Conservation (phyloP, 1,140 invertebrate species). For the Heliconius hermathena region DNA sequence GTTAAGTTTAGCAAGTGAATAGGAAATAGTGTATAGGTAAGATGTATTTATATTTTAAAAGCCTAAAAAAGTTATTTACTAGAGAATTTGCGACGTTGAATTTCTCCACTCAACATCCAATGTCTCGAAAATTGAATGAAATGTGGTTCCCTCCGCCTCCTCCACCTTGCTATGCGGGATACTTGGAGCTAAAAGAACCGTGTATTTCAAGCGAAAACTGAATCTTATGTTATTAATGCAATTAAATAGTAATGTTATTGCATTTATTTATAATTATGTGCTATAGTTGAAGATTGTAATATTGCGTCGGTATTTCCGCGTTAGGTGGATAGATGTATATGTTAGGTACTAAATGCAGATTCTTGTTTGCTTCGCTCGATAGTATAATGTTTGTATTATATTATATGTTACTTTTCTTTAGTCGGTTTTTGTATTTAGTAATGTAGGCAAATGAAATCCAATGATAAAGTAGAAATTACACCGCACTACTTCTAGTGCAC, state of each 20-base stretch:
- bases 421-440: background rate
- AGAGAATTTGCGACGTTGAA: too few relatives aligned
- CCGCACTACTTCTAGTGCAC: background rate
- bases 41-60: background rate
- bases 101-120: too few relatives aligned
- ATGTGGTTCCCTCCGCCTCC: too few relatives aligned
- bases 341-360: background rate
- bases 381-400: background rate
- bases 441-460: too few relatives aligned
- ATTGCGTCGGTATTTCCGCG: constrained; percentile 2
- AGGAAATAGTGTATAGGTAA: background rate
- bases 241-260: background rate
- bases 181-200: too few relatives aligned
- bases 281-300: background rate
- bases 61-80: too few relatives aligned
- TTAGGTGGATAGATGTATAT: background rate
- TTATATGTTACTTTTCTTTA: too few relatives aligned
- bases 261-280: background rate
- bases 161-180: too few relatives aligned
- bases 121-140: too few relatives aligned
- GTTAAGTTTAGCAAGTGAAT: background rate
- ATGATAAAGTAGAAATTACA: too few relatives aligned
- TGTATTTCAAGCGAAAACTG: too few relatives aligned
- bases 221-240: background rate
- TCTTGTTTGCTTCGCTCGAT: background rate